Base-by-base conservation (phyloP, 2,797 vertebrate genomes). In the Arctocebus calabarensis region DNA sequence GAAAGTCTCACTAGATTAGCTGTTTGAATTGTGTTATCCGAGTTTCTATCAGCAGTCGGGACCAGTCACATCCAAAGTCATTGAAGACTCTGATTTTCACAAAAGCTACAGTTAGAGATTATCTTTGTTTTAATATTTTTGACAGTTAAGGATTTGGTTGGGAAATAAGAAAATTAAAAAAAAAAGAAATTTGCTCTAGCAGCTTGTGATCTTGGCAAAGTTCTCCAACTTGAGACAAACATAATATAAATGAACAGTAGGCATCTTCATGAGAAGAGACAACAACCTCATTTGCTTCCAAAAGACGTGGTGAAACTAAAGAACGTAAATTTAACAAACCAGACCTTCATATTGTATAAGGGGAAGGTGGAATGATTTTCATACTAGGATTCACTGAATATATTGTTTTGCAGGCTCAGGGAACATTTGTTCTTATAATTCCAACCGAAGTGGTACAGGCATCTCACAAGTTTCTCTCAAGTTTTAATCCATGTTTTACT, bases 1-100 rank as follows among this genome's bases (percentile, higher is more conserved):
- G 96, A 96, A 97, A 94, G 68, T 71, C 91, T 96, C 81, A 27
- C 93, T 88, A 93, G 94, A 96, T 96, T 85, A 96, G 91, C 94
- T 94, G 79, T 82, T 94, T 74, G 89, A 95, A 96, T 95, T 87
- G 81, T 8, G 90, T 94, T 97, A 94, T 96, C 94, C 32, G 71
- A 94, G 88, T 95, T 91, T 62, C 96, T 92, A 93, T 96, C 74
- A 20, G 93, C 86, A 96, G 91, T 94, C 85, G 94, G 91, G 81
- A 64, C 55, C 66, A 10, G 79, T 81, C 96, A 96, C 84, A 93
- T 96, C 61, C 2, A 40, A 95, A 96, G 66, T 93, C 91, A 96
- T 16, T 1, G 40, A 87, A 91, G 83, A 95, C 17, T 57, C 57
- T 82, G n/a, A 95, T 97, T 96, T 95, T 96, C 93, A 96, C 86